Evolutionary conservation across 2,797 vertebrate genomes (phyloP), one percentile per base, ranked within the genome.

Genomic region (Erethizon dorsatum): DNA sequence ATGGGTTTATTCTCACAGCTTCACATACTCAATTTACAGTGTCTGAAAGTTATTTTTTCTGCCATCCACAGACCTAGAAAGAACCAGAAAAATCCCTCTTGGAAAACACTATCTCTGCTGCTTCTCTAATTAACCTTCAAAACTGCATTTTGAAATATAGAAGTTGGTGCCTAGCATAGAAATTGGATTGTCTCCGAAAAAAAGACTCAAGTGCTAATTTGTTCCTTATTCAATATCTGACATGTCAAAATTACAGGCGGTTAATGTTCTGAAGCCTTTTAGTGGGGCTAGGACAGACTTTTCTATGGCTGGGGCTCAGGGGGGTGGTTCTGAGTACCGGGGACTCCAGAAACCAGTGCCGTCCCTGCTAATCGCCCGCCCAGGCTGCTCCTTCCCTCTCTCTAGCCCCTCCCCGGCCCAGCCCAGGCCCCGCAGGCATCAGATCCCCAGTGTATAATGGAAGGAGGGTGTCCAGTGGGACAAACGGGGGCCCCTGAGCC

Each of bases 151-250:
- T 97, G 98, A 98, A 98, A 97, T 97, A 97, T 91, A 97, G 97
- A 97, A 97, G 83, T 96, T 95, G 94, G 92, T 98, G 93, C 98
- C 98, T 97, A 98, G 92, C 57, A 88, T 98, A 96, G 96, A 98
- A 98, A 98, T 98, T 98, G 98, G 97, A 98, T 97, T 98, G 98
- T 98, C 98, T 97, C 94, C 52, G 83, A 95, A 88, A 96, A 95
- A 97, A 91, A 95, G 79, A 97, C 91, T 94, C 97, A 96, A 97
- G 98, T 98, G 97, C 98, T 98, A 98, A 98, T 98, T 98, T 97
- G 94, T 97, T 97, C 91, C 98, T 98, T 98, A 97, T 98, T 98
- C 98, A 98, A 98, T 98, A 98, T 98, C 98, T 98, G 97, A 97
- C 98, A 92, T 97, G 98, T 98, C 98, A 97, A 98, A 97, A 97